Conservation (phyloP, 2,797 vertebrate species). For the Smutsia gigantea region DNA sequence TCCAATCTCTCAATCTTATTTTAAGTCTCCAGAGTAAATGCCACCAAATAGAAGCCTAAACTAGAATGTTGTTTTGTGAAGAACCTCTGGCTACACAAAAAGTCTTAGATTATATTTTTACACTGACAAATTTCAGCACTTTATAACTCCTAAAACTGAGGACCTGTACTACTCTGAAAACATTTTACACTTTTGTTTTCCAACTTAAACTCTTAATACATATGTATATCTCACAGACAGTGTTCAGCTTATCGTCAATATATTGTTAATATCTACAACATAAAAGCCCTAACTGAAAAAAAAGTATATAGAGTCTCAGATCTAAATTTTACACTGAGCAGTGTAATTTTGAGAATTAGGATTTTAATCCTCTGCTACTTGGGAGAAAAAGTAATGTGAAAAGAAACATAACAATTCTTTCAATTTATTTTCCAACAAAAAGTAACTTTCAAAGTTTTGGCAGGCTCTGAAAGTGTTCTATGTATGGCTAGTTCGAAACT, state of each 20-base stretch:
- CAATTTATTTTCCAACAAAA: not conserved
- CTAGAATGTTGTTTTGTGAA: not conserved
- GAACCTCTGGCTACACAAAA: not conserved
- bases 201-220: not conserved
- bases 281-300: not conserved
- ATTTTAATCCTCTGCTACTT: not conserved
- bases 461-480: not conserved
- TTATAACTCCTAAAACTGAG: not conserved
- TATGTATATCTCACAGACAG: not conserved
- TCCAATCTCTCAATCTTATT: not conserved
- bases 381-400: not conserved
- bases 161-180: not conserved
- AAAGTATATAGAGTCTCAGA: not conserved
- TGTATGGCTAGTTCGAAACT: not conserved
- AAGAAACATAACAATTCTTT: not conserved
- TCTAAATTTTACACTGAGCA: not conserved
- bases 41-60: not conserved
- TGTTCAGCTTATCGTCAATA: not conserved
- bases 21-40: not conserved
- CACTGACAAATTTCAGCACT: not conserved
- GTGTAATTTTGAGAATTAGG: not conserved
- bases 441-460: not conserved
- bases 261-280: not conserved
- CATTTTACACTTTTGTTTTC: constrained; percentile 61
- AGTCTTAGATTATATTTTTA: not conserved